Base-by-base conservation (phyloP, 1,140 invertebrate species). In the Zaprionus vittiger region DNA sequence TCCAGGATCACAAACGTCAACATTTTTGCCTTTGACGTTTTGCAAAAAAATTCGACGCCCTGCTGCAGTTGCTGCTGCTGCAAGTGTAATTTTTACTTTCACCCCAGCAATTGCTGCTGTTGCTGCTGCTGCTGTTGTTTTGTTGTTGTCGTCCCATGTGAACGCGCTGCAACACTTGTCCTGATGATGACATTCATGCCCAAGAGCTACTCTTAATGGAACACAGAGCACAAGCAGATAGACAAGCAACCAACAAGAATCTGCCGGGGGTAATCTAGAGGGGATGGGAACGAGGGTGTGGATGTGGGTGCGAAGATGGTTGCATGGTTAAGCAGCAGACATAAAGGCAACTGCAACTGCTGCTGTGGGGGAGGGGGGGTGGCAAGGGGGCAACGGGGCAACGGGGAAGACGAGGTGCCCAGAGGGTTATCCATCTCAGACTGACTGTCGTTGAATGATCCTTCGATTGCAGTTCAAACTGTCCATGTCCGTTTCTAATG, bases 171-270 rank as follows among this genome's bases (percentile, higher is more conserved):
- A 71, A 76, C 83, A 86, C 83, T 86, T 86, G 83, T 86, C 77
- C 80, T 81, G 77, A 87, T 83, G 83, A 86, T 86, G 83, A 83
- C 78, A 86, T 87, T 86, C 83, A 87, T 86, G 80, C 83, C 83
- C 83, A 86, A 86, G 83, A 86, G 83, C 83, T 74, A 87, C 83
- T 86, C 80, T 82, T 83, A 79, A 81, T 82, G 82, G 71, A 86
- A 54, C 81, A 74, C 56, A 66, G 61, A 52, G 57, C 31, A 59
- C 37, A 63, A 26, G 20, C 44, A 67, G 44, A 78, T 54, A 75
- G 62, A 79, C 72, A 79, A 76, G 69, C 69, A 67, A 24, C 24
- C 60, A 63, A 60, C 67, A 49, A 57, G 49, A 52, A 24, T 11
- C 17, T 34, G 31, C 31, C 11, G n/a, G n/a, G 24, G 20, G 31